Percentiles rank a stretch among this genome's conserved stretches.
Conservation (phyloP, 2,888 invertebrate species). For the Meta bourneti region DNA sequence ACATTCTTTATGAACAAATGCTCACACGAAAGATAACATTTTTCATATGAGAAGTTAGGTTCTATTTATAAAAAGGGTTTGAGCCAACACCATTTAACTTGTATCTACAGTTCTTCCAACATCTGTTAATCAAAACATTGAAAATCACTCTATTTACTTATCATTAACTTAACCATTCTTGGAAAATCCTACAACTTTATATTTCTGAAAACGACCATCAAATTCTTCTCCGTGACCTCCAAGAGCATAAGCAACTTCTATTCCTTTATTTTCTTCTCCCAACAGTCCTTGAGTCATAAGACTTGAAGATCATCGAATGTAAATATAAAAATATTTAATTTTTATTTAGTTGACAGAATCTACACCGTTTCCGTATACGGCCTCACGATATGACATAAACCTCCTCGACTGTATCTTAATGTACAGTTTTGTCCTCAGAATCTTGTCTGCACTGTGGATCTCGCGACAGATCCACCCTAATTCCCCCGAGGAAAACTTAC, state of each 20-base stretch:
- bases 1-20: constrained; percentile 27
- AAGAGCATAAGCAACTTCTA: no score
- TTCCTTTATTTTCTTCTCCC: no score
- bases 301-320: no score
- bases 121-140: background rate
- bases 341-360: constrained; percentile 38
- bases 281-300: no score
- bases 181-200: background rate
- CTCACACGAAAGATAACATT: constrained; percentile 40
- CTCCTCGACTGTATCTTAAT: background rate
- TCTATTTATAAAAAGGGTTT: constrained; percentile 33
- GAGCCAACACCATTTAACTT: constrained; percentile 48
- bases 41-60: constrained; percentile 3
- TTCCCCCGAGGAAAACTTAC: no score
- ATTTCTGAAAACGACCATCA: no score
- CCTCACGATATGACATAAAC: constrained; percentile 66
- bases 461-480: no score
- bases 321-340: constrained; percentile 71
- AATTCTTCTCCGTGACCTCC: no score
- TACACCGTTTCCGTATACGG: constrained; percentile 7
- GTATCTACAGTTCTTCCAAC: background rate
- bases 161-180: no score
- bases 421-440: background rate
- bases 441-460: background rate
- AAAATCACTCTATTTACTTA: background rate